Percentiles rank a stretch among this genome's conserved stretches.
phyloP scores from a whole-genome alignment of 2,113 vertebrate species.

The Cyprinus carpio region DNA sequence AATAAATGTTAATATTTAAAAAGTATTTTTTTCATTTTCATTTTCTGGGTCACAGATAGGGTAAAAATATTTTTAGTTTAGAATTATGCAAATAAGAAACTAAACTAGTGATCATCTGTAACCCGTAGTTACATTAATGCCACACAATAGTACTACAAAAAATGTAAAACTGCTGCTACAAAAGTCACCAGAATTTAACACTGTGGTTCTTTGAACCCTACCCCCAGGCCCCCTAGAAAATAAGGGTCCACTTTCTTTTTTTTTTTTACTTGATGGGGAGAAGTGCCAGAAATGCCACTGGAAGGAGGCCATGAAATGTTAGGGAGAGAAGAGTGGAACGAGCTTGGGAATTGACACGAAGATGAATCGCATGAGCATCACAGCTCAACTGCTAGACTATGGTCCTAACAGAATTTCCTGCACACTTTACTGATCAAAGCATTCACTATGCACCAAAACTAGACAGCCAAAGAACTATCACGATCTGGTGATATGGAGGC shows the following conservation, averaged over 20 bases:
- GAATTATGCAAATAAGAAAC: background rate
- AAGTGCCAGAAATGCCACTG: background rate
- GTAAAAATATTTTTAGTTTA: background rate
- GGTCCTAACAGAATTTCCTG: background rate
- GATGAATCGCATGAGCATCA: slow-evolving; percentile 15
- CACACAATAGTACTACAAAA: background rate
- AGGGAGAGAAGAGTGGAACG: slow-evolving; percentile 1
- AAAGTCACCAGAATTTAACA: background rate
- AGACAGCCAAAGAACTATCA: background rate
- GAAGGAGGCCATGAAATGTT: background rate
- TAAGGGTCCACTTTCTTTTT: background rate
- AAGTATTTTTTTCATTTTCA: background rate
- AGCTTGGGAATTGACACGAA: background rate
- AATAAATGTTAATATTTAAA: background rate
- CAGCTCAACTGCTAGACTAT: background rate
- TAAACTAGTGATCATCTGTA: background rate
- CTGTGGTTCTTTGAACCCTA: background rate
- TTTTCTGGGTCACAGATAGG: background rate
- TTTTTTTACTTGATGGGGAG: background rate
- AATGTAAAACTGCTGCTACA: background rate
- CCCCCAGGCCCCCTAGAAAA: background rate
- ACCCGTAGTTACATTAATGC: background rate
- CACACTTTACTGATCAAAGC: slow-evolving; percentile 5
- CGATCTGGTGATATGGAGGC: background rate
- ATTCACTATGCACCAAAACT: background rate